Base-by-base conservation (phyloP, 2,888 invertebrate species). In the Oxytorus armatus region DNA sequence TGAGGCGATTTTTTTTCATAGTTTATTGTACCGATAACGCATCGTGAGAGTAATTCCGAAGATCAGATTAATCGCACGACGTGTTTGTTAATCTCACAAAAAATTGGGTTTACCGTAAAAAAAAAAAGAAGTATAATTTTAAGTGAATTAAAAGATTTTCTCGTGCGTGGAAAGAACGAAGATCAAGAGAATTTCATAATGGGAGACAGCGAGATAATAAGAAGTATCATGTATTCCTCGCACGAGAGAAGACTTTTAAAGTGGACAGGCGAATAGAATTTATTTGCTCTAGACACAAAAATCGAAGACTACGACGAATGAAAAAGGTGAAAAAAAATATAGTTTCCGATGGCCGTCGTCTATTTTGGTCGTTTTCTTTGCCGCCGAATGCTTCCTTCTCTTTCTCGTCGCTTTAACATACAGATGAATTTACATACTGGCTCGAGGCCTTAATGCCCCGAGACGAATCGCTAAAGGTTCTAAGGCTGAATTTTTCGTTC, bases 391-490 rank as follows among this genome's bases (percentile, higher is more conserved):
- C 61, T 61, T 59, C 73, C 33, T 73, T 42, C 47, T 42, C 29
- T 44, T 72, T 42, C n/a, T 53, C 16, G 33, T 33, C 57, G 18
- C 55, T 55, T 59, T 23, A 23, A n/a, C 10, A 21, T 57, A 23
- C 18, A 65, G 57, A 44, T 63, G 39, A 57, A 79, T 79, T 74
- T 65, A 65, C 79, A 79, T 79, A 74, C 42, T 74, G 47, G 63
- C 68, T 68, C 25, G 68, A 47, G 74, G 73, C 57, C 23, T 69
- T 65, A 74, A 79, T 79, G 55, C 63, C 39, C 69, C 79, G 63
- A 79, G 74, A 79, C 74, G 55, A 74, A 74, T 79, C 55, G 69
- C 74, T 57, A 63, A 74, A 69, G 53, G 57, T 74, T 70, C 69
- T 69, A n/a, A n/a, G 49, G 39, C 63, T 74, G 63, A 42, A 65